Conservation (phyloP, 2,888 invertebrate species). For the Athetis lepigone region DNA sequence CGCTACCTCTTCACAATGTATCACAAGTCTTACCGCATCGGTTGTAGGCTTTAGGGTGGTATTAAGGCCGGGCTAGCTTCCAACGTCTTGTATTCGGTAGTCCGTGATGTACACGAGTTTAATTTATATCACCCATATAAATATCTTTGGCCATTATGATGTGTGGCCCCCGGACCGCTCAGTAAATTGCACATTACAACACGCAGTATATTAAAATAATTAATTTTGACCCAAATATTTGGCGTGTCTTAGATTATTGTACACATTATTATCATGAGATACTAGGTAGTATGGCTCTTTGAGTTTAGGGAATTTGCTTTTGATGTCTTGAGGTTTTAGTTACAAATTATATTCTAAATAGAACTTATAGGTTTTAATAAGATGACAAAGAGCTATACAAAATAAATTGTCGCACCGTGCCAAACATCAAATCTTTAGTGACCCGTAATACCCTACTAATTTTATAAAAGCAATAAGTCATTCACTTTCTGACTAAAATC, state of each 20-base stretch:
- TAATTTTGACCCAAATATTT: constrained; percentile 71
- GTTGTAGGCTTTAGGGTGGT: constrained; percentile 69
- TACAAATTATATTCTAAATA: constrained; percentile 10
- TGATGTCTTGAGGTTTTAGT: constrained; percentile 21
- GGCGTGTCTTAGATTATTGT: constrained; percentile 65
- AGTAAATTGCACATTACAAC: constrained; percentile 75
- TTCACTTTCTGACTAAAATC: too few species aligned
- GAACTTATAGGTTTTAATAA: neutral
- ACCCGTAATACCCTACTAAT: neutral
- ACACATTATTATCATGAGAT: constrained; percentile 51
- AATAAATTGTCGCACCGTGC: neutral
- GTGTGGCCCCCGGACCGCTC: constrained; percentile 66
- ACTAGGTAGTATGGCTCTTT: constrained; percentile 38
- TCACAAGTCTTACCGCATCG: constrained; percentile 47
- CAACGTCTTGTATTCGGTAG: constrained; percentile 84
- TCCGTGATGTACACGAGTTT: constrained; percentile 73
- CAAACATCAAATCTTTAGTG: neutral
- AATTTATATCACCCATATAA: constrained; percentile 83
- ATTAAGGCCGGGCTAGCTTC: constrained; percentile 84
- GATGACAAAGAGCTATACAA: neutral
- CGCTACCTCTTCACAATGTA: constrained; percentile 40
- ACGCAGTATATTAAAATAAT: constrained; percentile 74
- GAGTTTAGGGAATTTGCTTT: constrained; percentile 39
- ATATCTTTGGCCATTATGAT: constrained; percentile 80
- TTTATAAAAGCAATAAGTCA: too few species aligned